These are phyloP conservation scores for Hofmannophila pseudospretella DNA, from an alignment of 2,888 invertebrate species.

Conservation along the genomic window DNA sequence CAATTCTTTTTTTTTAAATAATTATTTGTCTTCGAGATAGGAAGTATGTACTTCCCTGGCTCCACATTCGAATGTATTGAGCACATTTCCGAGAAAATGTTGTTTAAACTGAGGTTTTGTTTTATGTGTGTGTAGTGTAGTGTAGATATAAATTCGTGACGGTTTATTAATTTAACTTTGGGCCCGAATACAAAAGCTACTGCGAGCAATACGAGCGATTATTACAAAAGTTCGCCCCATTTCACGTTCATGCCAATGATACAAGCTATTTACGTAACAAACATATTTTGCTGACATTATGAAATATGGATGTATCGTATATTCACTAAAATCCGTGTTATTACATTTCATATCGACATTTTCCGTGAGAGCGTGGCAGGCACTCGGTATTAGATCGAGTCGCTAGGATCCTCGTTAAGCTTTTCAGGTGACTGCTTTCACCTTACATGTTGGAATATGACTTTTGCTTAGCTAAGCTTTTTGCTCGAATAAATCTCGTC, in stretches of 20 bases:
- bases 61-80: too few species aligned
- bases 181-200: conserved; percentile 6
- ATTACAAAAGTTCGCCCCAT: conserved; percentile 13
- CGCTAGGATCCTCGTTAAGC: conserved; percentile 20
- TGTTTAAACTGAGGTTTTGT: conserved; percentile 1
- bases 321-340: background rate
- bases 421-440: conserved; percentile 18
- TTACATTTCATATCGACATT: conserved; percentile 7
- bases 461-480: conserved; percentile 16
- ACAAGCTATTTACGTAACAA: background rate
- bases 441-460: conserved; percentile 16
- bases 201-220: conserved; percentile 6
- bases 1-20: too few species aligned
- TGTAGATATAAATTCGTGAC: too few species aligned
- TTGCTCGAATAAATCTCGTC: conserved; percentile 3
- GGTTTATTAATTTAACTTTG: conserved; percentile 10
- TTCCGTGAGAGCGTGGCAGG: conserved; percentile 7
- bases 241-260: background rate
- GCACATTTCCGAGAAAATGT: background rate
- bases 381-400: conserved; percentile 11
- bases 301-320: background rate
- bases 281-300: background rate
- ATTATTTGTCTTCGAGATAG: too few species aligned
- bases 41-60: too few species aligned
- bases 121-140: too few species aligned